These are phyloP conservation scores for Sogatella furcifera DNA, from an alignment of 1,140 invertebrate genomes.

Conservation along the genomic window DNA sequence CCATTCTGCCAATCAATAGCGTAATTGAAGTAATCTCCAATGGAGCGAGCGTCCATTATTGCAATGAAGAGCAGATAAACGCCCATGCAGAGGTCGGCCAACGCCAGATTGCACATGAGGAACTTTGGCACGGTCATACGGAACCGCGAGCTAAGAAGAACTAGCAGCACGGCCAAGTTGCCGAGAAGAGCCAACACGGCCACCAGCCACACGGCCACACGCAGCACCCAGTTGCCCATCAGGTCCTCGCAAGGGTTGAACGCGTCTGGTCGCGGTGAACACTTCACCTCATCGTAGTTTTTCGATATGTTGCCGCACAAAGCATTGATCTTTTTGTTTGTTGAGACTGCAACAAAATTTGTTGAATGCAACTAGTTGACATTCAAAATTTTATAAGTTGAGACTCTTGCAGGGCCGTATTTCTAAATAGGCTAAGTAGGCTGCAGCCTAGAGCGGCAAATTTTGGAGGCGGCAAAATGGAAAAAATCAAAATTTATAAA, in stretches of 20 bases:
- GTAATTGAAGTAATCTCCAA: slow-evolving; percentile 78
- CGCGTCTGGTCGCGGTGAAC: slow-evolving; percentile 68
- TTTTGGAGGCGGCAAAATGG: too few species aligned
- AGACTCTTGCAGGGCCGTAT: too few species aligned
- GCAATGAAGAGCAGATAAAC: slow-evolving; percentile 76
- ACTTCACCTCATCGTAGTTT: slow-evolving; percentile 43
- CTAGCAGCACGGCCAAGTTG: slow-evolving; percentile 70
- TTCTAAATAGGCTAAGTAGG: too few species aligned
- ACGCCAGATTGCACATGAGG: slow-evolving; percentile 76
- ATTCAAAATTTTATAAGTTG: too few species aligned
- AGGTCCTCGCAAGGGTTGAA: slow-evolving; percentile 86
- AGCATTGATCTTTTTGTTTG: slow-evolving; percentile 13
- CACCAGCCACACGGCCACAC: slow-evolving; percentile 73
- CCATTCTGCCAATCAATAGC: slow-evolving; percentile 85
- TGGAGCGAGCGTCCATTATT: slow-evolving; percentile 65
- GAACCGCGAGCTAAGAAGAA: slow-evolving; percentile 49
- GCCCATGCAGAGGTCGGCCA: slow-evolving; percentile 79
- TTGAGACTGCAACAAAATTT: background rate
- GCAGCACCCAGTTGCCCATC: slow-evolving; percentile 68
- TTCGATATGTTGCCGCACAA: slow-evolving; percentile 46
- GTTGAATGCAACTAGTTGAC: too few species aligned
- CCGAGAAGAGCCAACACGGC: slow-evolving; percentile 46
- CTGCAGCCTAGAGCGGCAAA: too few species aligned
- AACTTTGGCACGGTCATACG: slow-evolving; percentile 64
- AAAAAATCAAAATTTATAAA: too few species aligned